Base-by-base conservation (phyloP, 1,140 invertebrate genomes). In the Samia ricini region DNA sequence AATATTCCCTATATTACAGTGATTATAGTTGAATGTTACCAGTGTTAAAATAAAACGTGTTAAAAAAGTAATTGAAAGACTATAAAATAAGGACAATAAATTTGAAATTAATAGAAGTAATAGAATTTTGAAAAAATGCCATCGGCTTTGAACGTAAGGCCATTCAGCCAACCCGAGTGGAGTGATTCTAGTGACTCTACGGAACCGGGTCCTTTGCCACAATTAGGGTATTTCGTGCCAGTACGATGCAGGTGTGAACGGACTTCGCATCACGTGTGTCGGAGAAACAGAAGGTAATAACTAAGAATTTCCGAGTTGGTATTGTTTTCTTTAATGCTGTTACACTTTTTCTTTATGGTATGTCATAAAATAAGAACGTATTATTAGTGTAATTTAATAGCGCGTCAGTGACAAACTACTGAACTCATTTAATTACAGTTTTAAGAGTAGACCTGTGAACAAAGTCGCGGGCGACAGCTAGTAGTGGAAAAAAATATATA, bases 201-300 rank as follows among this genome's bases (percentile, higher is more conserved):
- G 3, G 83, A 80, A 26, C 81, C 85, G 0, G 74, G 74, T 12
- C 82, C 85, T 5, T 59, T 88, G 49, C 89, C 90, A 3, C 90
- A 91, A 66, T 71, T 91, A 60, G 89, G 90, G 5, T 91, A 91
- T 61, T 91, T 91, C 55, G 86, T 91, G 51, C 90, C 90, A 2
- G 76, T 91, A 19, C 71, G 81, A 51, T 88, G 83, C 68, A 80
- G 77, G 57, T 88, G 85, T 63, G 80, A 85, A 52, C 64, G 76
- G 60, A 69, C 70, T 19, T 71, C 77, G 70, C 77, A 69, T 20
- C 84, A 86, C 58, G 79, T 83, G 81, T 88, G 87, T 80, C 69
- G 87, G 83, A 85, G 83, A 88, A 89, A 74, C 69, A 83, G 69
- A 88, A 85, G 89, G 89, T 91, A 79, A 76, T 50, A 60, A 63